Percentiles rank a stretch among this genome's conserved stretches.
Evolutionary conservation across 1,140 invertebrate species (phyloP).

Genomic region (Phenacoccus solenopsis): DNA sequence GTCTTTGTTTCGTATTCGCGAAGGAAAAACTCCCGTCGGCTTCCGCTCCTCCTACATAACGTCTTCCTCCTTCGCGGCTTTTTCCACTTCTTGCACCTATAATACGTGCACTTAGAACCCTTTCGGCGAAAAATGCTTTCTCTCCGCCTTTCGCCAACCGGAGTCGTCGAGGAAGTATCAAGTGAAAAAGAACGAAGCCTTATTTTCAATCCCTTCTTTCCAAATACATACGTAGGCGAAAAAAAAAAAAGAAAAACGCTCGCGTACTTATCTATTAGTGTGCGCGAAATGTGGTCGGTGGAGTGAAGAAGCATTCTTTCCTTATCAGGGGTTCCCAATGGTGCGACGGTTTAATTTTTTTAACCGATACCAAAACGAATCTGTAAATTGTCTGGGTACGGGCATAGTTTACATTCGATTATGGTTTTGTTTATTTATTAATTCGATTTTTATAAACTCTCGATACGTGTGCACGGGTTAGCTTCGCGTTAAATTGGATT

Average conservation of each 20-base stretch:
- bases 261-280: conserved; percentile 12
- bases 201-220: conserved; percentile 16
- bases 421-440: too few species aligned
- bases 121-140: conserved; percentile 13
- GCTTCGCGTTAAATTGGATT: too few species aligned
- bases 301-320: neutral
- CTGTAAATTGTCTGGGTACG: too few species aligned
- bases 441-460: too few species aligned
- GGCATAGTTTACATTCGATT: too few species aligned
- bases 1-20: neutral
- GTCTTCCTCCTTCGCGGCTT: conserved; percentile 1
- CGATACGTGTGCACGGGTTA: too few species aligned
- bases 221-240: neutral
- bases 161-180: conserved; percentile 5
- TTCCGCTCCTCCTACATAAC: neutral
- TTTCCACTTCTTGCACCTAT: conserved; percentile 17
- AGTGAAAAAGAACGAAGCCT: conserved; percentile 11
- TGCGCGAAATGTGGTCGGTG: neutral
- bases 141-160: neutral
- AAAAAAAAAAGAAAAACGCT: conserved; percentile 16
- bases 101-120: conserved; percentile 15
- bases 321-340: neutral
- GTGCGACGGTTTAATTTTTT: too few species aligned
- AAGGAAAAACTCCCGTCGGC: neutral
- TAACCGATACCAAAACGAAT: too few species aligned